Evolutionary conservation across 92 coral and sea anemone species (phyloP), one percentile per base, ranked within the genome.

Genomic region (Galaxea fascicularis): DNA sequence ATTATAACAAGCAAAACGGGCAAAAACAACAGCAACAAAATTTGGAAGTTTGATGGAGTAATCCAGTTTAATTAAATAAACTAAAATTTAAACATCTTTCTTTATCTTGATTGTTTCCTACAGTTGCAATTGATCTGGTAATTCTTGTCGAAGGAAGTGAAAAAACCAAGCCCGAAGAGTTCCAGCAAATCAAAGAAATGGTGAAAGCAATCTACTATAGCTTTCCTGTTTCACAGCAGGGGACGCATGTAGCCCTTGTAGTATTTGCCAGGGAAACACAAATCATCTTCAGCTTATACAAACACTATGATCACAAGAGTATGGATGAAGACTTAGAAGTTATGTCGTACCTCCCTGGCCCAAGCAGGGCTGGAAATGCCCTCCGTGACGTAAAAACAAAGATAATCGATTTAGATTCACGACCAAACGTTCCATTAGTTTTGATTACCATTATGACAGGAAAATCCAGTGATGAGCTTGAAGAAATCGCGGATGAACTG

Each of bases 111-210:
- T 39, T 21, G 44, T 15, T 64, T 62, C 15, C 26, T n/a, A 57
- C 66, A 93, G 95, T 71, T 71, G 75, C 86, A 54, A 71, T 91
- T 69, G 98, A 95, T 75, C 89, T 95, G 13, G 98, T 89, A 27
- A 81, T 95, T 71, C 97, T 95, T n/a, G 81, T 93, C 26, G 98
- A 95, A 27, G 95, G 98, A 35, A 90, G 93, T 15, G 86, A 87
- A 73, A 95, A 88, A 77, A 92, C 94, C 0, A 90, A 86, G 20
- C 92, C 91, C 0, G 87, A 80, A 35, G 92, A 93, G 70, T 95
- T 95, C 78, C 90, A 91, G 26, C 89, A 89, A 44, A 86, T 92
- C 78, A 87, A 93, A 77, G 92, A 95, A 58, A 84, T 93, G 45
- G 89, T 88, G 8, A 93, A 91, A 70, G 71, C 90, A 8, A 85